phyloP scores from a whole-genome alignment of 2,113 vertebrate genomes.

The Sinocyclocheilus rhinocerous region DNA sequence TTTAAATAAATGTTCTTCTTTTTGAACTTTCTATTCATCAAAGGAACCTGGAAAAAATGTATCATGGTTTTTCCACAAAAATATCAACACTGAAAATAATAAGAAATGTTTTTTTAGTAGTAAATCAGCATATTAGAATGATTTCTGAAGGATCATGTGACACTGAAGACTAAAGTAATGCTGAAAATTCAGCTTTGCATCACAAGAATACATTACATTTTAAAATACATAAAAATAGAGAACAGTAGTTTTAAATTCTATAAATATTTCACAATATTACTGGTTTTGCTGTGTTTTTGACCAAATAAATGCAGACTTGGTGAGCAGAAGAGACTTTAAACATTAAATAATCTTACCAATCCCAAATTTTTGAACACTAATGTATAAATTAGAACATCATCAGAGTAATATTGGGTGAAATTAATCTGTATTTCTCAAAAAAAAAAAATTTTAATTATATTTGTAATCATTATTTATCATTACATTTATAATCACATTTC shows the following conservation, averaged over 20 bases:
- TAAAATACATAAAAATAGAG: too few species aligned
- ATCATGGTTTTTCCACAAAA: neutral
- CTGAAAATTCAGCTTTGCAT: neutral
- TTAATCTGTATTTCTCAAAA: neutral
- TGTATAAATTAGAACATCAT: neutral
- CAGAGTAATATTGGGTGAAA: neutral
- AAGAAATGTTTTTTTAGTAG: neutral
- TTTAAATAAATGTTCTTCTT: neutral
- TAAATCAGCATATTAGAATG: neutral
- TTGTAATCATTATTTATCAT: neutral
- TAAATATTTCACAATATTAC: too few species aligned
- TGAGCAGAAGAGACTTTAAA: too few species aligned
- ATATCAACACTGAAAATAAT: neutral
- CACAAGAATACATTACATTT: too few species aligned
- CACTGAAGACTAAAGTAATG: neutral
- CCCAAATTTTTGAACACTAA: too few species aligned
- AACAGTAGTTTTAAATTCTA: too few species aligned
- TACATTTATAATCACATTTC: too few species aligned
- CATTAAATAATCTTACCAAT: neutral
- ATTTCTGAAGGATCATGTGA: conserved; percentile 3
- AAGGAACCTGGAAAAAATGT: neutral
- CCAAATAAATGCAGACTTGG: too few species aligned
- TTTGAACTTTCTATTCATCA: neutral
- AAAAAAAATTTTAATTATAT: neutral
- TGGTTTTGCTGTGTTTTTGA: too few species aligned